A percentile compares a stretch with the other conserved stretches of the same genome.
Evolutionary conservation across 2,888 invertebrate genomes (phyloP).

Genomic region (Limnephilus rhombicus): DNA sequence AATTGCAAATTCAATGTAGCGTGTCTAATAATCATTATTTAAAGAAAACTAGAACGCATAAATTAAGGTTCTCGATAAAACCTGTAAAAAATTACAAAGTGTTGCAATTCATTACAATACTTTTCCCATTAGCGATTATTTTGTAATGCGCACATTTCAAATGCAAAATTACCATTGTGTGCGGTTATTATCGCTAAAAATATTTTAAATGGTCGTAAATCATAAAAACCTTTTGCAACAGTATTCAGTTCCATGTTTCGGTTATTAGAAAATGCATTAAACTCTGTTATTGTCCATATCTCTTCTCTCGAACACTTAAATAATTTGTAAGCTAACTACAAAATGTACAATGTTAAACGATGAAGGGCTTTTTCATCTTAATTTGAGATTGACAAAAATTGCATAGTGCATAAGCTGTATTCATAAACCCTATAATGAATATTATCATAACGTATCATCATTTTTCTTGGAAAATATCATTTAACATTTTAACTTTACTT

Average conservation of each 20-base stretch:
- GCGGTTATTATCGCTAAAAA: background rate
- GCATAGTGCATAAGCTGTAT: no score
- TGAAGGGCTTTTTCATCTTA: no score
- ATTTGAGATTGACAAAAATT: no score
- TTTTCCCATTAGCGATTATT: background rate
- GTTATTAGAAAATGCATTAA: background rate
- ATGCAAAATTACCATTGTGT: background rate
- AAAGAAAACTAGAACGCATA: background rate
- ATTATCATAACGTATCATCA: no score
- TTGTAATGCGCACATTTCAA: background rate
- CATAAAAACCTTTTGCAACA: background rate
- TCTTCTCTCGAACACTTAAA: background rate
- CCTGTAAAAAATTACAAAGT: background rate
- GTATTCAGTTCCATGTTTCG: background rate
- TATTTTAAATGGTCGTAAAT: background rate
- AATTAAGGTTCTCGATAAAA: background rate
- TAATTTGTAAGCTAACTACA: no score
- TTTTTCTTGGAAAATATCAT: no score
- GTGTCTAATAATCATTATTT: background rate
- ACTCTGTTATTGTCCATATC: background rate
- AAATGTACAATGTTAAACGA: no score
- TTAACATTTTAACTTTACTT: no score
- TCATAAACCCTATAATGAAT: no score
- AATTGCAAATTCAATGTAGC: background rate
- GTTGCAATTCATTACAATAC: background rate